These are phyloP conservation scores for Mesocentrotus franciscanus DNA, from an alignment of 53 echinoderm and acorn worm species.

Conservation along the genomic window DNA sequence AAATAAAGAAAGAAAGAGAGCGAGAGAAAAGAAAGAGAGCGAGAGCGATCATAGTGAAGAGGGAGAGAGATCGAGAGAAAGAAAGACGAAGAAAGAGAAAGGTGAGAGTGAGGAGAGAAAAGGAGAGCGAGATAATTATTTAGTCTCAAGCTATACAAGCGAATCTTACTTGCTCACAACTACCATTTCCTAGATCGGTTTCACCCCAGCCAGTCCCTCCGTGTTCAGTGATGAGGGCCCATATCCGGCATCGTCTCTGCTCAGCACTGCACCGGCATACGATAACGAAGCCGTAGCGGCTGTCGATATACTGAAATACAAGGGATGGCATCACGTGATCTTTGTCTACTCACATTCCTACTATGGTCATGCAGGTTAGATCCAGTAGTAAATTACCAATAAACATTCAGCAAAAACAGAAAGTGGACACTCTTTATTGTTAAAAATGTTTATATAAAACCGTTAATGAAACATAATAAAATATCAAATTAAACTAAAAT, in stretches of 20 bases:
- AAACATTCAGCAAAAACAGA: no score
- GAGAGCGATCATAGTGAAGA: neutral
- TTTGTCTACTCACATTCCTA: conserved; percentile 77
- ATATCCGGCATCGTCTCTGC: conserved; percentile 62
- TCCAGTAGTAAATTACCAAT: neutral
- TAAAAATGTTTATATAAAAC: no score
- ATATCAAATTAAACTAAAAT: no score
- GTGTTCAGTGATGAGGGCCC: conserved; percentile 50
- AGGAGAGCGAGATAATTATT: neutral
- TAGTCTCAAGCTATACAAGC: neutral
- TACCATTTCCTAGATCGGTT: conserved; percentile 30
- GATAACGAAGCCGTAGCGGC: conserved; percentile 60
- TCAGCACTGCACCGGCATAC: conserved; percentile 71
- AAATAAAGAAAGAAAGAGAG: neutral
- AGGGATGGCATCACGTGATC: conserved; percentile 74
- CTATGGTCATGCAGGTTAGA: conserved; percentile 62
- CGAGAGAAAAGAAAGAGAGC: neutral
- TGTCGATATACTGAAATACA: conserved; percentile 57
- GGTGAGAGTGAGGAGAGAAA: neutral
- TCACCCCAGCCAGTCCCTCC: conserved; percentile 59
- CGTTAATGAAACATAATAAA: no score
- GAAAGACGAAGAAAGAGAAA: no score
- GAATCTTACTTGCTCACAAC: no score
- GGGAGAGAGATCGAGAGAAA: neutral
- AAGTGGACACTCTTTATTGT: no score